phyloP scores from a whole-genome alignment of 2,113 vertebrate species.

The Varanus salvator region DNA sequence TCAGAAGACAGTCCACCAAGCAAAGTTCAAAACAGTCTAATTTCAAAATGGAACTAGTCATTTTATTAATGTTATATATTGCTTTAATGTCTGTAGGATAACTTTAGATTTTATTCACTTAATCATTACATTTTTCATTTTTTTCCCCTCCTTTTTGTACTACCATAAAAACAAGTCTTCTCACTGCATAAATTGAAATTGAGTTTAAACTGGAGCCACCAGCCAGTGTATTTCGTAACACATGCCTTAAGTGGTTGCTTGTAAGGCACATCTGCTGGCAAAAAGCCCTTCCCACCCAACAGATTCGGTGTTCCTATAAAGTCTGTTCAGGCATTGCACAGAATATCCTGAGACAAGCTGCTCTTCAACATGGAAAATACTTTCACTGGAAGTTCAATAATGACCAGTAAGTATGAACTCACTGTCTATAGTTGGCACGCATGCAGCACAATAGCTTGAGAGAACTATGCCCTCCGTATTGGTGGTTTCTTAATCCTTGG shows the following conservation, averaged over 20 bases:
- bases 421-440: not conserved
- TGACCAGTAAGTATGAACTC: not conserved
- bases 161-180: not conserved
- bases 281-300: not conserved
- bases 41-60: slow-evolving; percentile 14
- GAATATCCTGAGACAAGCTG: not conserved
- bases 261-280: not conserved
- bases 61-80: slow-evolving; percentile 19
- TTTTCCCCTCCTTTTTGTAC: not conserved
- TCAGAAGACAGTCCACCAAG: not conserved
- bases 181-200: not conserved
- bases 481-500: not conserved
- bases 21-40: not conserved
- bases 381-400: not conserved
- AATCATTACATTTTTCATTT: not conserved
- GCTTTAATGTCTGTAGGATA: not conserved
- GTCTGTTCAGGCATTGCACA: not conserved
- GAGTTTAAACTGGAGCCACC: not conserved
- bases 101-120: not conserved
- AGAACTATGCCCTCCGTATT: not conserved
- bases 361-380: not conserved
- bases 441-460: not conserved
- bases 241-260: not conserved
- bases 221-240: not conserved
- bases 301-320: not conserved